Evolutionary conservation across 2,113 vertebrate species (phyloP), one percentile per base, ranked within the genome.

Genomic region (Trichomycterus rosablanca): DNA sequence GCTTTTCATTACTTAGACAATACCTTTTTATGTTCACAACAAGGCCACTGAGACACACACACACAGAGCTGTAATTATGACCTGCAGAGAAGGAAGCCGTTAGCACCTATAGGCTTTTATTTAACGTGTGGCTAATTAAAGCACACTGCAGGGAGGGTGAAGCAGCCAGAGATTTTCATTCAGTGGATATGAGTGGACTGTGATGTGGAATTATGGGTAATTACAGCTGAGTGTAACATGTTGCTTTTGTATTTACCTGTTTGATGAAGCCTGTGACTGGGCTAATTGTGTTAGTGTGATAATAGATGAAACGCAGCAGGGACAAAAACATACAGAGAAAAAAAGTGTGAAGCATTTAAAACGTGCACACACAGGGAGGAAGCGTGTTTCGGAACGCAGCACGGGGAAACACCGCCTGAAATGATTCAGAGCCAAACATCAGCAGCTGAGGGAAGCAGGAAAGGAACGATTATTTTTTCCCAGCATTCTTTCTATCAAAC

Each of bases 81-180:
- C 26, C 1, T 20, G 18, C 34, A 18, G 26, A 32, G 12, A n/a
- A 32, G 42, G 45, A 45, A 59, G 5, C 56, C 56, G 56, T 59
- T 59, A 59, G 42, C 56, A 59, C 56, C 56, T 59, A 59, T 28
- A 45, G 40, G 56, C 56, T 59, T 44, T 59, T 45, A 59, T 59
- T 45, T 44, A 59, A 59, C 45, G 56, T 18, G 30, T 14, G 12
- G 56, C 56, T 59, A 59, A 59, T 59, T 59, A 59, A 59, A 59
- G 56, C 16, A 11, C 26, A 20, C 42, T 5, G 18, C 2, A 10
- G 23, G 40, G 24, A 15, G 40, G 24, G 2, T 2, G 55, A 15
- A 15, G 3, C 37, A 19, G 15, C 19, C 5, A 15, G 34, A 35
- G 12, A 26, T 30, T n/a, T 32, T 14, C 14, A n/a, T n/a, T 40